Conservation (phyloP, 2,888 invertebrate genomes). For the Drosophila flavopinicola region DNA sequence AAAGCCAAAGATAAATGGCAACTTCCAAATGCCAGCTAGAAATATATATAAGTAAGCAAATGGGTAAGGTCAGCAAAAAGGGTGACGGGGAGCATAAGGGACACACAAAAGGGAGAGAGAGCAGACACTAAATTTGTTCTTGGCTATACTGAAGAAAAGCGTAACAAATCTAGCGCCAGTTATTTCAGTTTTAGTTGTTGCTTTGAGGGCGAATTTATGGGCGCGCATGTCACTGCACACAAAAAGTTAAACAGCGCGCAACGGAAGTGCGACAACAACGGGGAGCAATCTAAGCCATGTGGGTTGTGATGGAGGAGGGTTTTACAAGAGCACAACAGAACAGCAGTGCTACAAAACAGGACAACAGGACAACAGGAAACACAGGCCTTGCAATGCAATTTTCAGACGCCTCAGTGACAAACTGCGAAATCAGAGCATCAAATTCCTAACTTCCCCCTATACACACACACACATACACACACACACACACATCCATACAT, state of each 20-base stretch:
- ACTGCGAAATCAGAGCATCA: conserved; percentile 61
- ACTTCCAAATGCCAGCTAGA: conserved; percentile 72
- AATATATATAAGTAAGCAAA: conserved; percentile 57
- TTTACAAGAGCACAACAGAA: conserved; percentile 15
- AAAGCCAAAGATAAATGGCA: conserved; percentile 77
- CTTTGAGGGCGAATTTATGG: conserved; percentile 68
- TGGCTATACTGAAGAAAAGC: conserved; percentile 43
- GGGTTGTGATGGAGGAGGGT: background rate
- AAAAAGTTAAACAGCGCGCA: conserved; percentile 79
- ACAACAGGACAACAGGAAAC: conserved; percentile 64
- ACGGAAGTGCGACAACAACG: conserved; percentile 74
- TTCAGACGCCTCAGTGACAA: conserved; percentile 50
- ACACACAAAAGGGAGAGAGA: conserved; percentile 3
- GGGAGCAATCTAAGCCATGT: background rate
- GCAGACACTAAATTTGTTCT: conserved; percentile 26
- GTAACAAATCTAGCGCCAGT: conserved; percentile 70
- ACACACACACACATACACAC: conserved; percentile 17
- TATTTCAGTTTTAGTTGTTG: conserved; percentile 53
- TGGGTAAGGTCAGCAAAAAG: conserved; percentile 59
- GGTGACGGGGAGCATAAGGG: background rate
- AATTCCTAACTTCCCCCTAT: conserved; percentile 28
- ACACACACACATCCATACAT: conserved; percentile 18
- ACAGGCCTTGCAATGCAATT: conserved; percentile 59
- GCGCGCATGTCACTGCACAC: conserved; percentile 76
- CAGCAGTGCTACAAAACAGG: no score